Conservation (phyloP, 2,888 invertebrate species). For the Spilosoma lubricipeda region DNA sequence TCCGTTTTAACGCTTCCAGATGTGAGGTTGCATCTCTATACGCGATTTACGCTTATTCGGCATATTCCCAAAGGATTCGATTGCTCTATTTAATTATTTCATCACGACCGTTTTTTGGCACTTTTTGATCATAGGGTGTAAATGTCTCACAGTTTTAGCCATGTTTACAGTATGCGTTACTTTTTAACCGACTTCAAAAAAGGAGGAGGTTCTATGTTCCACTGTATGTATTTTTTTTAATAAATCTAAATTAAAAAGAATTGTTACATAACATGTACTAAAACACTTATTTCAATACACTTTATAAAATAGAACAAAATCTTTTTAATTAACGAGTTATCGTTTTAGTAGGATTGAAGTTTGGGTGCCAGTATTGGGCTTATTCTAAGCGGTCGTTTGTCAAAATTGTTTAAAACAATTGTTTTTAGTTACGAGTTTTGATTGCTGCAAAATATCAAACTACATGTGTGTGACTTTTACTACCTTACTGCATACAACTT, state of each 20-base stretch:
- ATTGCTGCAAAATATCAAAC: not conserved
- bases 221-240: too few relatives aligned
- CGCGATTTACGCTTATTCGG: slow-evolving; percentile 61
- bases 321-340: not conserved
- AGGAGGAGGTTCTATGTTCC: too few relatives aligned
- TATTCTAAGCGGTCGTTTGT: too few relatives aligned
- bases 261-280: not conserved
- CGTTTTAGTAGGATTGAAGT: too few relatives aligned
- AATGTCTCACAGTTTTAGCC: not conserved
- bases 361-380: too few relatives aligned
- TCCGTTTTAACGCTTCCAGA: slow-evolving; percentile 85
- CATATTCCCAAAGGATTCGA: slow-evolving; percentile 58
- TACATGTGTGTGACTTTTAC: not conserved
- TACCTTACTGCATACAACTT: slow-evolving; percentile 29
- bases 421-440: not conserved
- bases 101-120: slow-evolving; percentile 15
- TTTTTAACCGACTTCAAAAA: too few relatives aligned
- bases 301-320: not conserved
- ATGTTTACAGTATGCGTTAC: not conserved
- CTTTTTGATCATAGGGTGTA: not conserved
- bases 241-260: too few relatives aligned
- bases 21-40: slow-evolving; percentile 66
- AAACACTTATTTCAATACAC: not conserved
- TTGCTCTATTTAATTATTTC: slow-evolving; percentile 45
- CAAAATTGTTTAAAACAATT: not conserved